Base-by-base conservation (phyloP, 1,140 invertebrate genomes). In the Drosophila eugracilis region DNA sequence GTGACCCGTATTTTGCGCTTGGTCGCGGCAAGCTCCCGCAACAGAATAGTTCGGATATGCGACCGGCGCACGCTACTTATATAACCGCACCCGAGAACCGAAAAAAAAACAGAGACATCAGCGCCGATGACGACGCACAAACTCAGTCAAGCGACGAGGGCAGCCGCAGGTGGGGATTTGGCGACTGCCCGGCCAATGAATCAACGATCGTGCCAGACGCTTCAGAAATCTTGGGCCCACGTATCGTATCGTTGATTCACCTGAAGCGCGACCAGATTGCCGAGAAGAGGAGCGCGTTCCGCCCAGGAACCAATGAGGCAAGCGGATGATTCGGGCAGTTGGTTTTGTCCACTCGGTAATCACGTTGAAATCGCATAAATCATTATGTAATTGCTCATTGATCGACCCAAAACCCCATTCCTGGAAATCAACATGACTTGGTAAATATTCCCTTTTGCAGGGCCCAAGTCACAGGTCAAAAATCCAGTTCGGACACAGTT, bases 21-120 rank as follows among this genome's bases (percentile, higher is more conserved):
- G 60, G 34, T 62, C 62, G 75, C 75, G 49, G 58, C 77, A 39
- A 65, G 49, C 75, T 63, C 32, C 55, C 45, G 30, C 63, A 49
- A 60, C 62, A 78, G 80, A 89, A 89, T 89, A 85, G 80, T 81
- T 89, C 50, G 60, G 53, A 66, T 52, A 50, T 70, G 71, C 59
- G 59, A 66, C 41, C 58, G 75, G 59, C 85, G 60, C 80, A 85
- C 86, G 80, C 85, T 89, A 71, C 86, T 89, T 89, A 89, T 90
- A 89, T 89, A 89, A 89, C 83, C 74, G 57, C 44, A 62, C 14
- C 28, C 62, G 53, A 44, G 58, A 44, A 76, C 21, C 63, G 28
- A 42, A 24, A 52, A 42, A 34, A 24, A 41, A 15, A 30, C 19
- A 49, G 10, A 41, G 45, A 52, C 55, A 62, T 63, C 14, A 34